phyloP scores from a whole-genome alignment of 2,888 invertebrate genomes.

The Caenorhabditis afra region DNA sequence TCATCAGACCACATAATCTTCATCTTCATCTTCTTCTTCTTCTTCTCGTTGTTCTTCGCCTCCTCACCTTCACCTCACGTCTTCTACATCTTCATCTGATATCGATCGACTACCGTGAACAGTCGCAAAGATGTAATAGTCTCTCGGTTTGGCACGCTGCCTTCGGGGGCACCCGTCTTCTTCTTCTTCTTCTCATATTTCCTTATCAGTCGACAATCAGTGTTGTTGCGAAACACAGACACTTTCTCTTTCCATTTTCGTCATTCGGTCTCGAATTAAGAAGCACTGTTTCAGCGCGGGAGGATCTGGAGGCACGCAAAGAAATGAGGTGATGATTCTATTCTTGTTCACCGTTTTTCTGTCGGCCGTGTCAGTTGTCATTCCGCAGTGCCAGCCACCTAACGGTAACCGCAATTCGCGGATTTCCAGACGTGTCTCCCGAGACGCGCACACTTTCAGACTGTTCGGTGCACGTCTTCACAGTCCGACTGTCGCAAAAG shows the following conservation, averaged over 20 bases:
- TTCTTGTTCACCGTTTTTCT: slow-evolving; percentile 19
- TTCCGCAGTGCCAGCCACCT: slow-evolving; percentile 47
- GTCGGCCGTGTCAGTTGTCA: slow-evolving; percentile 17
- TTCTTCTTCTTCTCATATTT: slow-evolving; percentile 8
- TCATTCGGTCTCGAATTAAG: neutral
- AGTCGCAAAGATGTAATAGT: slow-evolving; percentile 8
- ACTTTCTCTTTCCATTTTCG: neutral
- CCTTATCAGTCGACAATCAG: slow-evolving; percentile 17
- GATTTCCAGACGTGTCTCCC: neutral
- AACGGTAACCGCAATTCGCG: slow-evolving; percentile 30
- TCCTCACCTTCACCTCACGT: too few species aligned
- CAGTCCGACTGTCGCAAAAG: slow-evolving; percentile 50
- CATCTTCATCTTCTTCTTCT: too few species aligned
- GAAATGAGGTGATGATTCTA: slow-evolving; percentile 18
- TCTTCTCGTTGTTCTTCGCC: too few species aligned
- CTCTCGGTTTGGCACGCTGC: neutral
- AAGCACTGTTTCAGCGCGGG: too few species aligned
- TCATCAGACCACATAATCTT: too few species aligned
- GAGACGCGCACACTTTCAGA: slow-evolving; percentile 18
- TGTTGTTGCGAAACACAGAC: slow-evolving; percentile 13
- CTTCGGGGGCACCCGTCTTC: neutral
- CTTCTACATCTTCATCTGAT: slow-evolving; percentile 6
- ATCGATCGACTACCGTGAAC: slow-evolving; percentile 26
- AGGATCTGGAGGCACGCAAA: too few species aligned
- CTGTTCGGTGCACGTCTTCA: slow-evolving; percentile 56